A percentile compares a stretch with the other conserved stretches of the same genome.
These are phyloP conservation scores for Drosophila bocqueti DNA, from an alignment of 1,140 invertebrate genomes.

Conservation along the genomic window DNA sequence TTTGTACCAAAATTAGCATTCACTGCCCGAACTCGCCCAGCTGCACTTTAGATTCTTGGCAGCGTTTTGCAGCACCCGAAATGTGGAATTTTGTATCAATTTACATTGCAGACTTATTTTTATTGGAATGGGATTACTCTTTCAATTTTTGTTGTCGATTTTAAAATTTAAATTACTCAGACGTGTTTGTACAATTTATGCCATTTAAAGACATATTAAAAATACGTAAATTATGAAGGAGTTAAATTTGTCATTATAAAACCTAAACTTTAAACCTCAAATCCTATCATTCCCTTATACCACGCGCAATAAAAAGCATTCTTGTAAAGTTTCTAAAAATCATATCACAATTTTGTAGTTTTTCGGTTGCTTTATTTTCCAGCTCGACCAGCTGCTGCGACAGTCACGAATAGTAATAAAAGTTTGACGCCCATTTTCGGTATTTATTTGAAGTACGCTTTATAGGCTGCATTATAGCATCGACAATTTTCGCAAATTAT, in stretches of 20 bases:
- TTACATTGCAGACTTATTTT: not conserved
- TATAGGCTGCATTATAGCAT: conserved; percentile 47
- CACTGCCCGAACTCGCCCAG: conserved; percentile 9
- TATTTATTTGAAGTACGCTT: conserved; percentile 25
- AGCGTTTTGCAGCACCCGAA: not conserved
- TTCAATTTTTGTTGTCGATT: no score
- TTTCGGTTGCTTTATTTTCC: not conserved
- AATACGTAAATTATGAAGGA: no score
- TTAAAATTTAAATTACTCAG: no score
- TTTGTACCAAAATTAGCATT: conserved; percentile 36
- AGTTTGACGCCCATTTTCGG: conserved; percentile 25
- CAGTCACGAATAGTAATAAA: conserved; percentile 64
- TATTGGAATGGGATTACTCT: no score
- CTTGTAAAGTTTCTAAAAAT: not conserved
- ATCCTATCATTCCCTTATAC: no score
- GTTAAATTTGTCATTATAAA: no score
- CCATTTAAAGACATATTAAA: no score
- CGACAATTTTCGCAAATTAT: not conserved
- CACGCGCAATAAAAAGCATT: no score
- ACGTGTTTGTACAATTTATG: no score
- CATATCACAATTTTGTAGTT: not conserved
- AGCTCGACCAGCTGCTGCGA: conserved; percentile 38
- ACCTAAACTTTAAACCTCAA: no score
- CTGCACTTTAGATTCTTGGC: conserved; percentile 33
- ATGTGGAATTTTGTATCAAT: not conserved